Evolutionary conservation across 2,113 vertebrate species (phyloP).

Genomic region (Ranitomeya variabilis): DNA sequence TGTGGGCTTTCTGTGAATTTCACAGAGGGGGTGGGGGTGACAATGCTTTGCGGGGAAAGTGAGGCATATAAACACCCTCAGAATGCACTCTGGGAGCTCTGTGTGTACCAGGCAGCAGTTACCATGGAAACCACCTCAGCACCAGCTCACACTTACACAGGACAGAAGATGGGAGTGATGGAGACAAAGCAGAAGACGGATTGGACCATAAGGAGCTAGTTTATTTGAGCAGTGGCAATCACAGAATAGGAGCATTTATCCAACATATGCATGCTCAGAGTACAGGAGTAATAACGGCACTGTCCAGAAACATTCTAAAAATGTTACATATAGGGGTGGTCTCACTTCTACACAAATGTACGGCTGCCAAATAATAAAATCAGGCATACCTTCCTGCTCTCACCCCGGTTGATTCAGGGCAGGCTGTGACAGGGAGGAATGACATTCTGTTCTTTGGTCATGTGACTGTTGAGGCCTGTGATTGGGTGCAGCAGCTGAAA

Average conservation of each 20-base stretch:
- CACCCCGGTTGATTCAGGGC: too few species aligned
- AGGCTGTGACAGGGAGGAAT: too few species aligned
- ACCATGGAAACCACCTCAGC: constrained; percentile 53
- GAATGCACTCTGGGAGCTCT: constrained; percentile 54
- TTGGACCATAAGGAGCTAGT: background rate
- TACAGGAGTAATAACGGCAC: too few species aligned
- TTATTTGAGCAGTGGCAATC: background rate
- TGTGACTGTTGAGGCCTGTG: too few species aligned
- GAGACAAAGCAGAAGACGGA: background rate
- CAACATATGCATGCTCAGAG: background rate
- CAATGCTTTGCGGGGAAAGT: constrained; percentile 38
- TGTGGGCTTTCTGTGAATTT: constrained; percentile 43
- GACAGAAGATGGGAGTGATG: background rate
- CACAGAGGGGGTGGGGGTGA: constrained; percentile 37
- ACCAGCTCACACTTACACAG: constrained; percentile 55
- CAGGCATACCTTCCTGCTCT: too few species aligned
- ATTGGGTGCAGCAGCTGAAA: too few species aligned
- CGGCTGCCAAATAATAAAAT: too few species aligned
- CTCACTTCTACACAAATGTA: too few species aligned
- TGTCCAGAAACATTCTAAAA: too few species aligned
- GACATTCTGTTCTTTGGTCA: too few species aligned
- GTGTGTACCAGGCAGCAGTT: constrained; percentile 55
- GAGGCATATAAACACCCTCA: constrained; percentile 46
- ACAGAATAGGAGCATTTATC: background rate
- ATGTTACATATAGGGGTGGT: too few species aligned